These are phyloP conservation scores for Chrysaora quinquecirrha DNA, from an alignment of 30 jellyfish, hydroid and myxozoan genomes.

Conservation along the genomic window DNA sequence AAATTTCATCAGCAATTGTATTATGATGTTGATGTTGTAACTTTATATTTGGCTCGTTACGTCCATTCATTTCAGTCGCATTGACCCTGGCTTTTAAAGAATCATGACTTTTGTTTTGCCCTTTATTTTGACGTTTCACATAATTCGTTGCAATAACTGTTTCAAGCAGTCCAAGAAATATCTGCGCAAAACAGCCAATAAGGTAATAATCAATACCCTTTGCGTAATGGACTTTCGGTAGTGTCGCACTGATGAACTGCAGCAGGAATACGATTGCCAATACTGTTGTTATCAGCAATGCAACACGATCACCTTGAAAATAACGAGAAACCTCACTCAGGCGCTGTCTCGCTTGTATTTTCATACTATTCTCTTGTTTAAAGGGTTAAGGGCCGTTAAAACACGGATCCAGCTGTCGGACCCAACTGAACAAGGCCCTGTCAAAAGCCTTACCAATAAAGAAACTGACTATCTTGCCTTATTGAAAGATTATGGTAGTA, in stretches of 20 bases:
- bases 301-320: conserved; percentile 5
- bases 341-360: too few species aligned
- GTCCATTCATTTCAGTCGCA: too few species aligned
- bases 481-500: too few species aligned
- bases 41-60: too few species aligned
- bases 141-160: conserved; percentile 6
- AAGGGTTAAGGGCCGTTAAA: too few species aligned
- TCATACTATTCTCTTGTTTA: too few species aligned
- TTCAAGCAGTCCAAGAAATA: background rate
- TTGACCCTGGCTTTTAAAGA: background rate
- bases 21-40: background rate
- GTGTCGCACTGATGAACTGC: conserved; percentile 15
- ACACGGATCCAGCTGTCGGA: too few species aligned
- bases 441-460: too few species aligned
- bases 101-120: background rate
- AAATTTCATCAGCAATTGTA: background rate
- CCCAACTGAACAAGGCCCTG: too few species aligned
- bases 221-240: conserved; percentile 11
- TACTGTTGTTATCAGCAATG: background rate
- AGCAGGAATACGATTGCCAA: conserved; percentile 10
- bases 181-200: conserved; percentile 8
- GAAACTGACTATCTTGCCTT: too few species aligned
- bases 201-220: conserved; percentile 17
- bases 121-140: background rate
- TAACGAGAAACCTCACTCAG: too few species aligned